phyloP scores from a whole-genome alignment of 2,888 invertebrate species.

The Tridacna crocea region DNA sequence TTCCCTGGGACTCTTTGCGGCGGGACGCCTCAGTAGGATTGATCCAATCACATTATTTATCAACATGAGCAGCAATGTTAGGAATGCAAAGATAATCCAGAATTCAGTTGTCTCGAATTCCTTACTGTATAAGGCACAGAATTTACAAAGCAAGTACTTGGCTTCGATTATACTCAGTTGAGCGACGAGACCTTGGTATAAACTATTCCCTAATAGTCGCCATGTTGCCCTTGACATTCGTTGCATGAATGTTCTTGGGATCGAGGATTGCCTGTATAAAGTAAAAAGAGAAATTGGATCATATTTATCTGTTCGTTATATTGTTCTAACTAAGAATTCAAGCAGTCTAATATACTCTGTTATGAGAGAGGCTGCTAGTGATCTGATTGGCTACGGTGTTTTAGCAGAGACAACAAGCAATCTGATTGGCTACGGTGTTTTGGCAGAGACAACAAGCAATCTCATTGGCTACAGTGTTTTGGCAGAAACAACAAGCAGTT shows the following conservation, averaged over 20 bases:
- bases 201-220: slow-evolving; percentile 35
- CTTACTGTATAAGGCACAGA: slow-evolving; percentile 24
- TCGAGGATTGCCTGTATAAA: not conserved
- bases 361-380: too few relatives aligned
- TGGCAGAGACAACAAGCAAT: too few relatives aligned
- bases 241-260: not conserved
- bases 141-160: slow-evolving; percentile 42
- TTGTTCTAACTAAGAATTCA: not conserved
- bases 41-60: slow-evolving; percentile 38
- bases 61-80: slow-evolving; percentile 34
- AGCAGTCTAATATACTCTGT: too few relatives aligned
- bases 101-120: slow-evolving; percentile 35
- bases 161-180: slow-evolving; percentile 47
- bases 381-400: too few relatives aligned
- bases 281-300: not conserved
- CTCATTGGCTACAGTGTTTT: too few relatives aligned
- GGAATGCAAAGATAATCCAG: slow-evolving; percentile 42
- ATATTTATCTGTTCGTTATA: not conserved
- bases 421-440: too few relatives aligned
- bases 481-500: too few relatives aligned
- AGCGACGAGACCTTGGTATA: slow-evolving; percentile 45
- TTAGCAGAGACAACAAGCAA: too few relatives aligned
- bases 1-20: not conserved
- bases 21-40: not conserved
- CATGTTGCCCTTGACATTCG: slow-evolving; percentile 23